Percentiles rank a stretch among this genome's conserved stretches.
These are phyloP conservation scores for Callipepla californica DNA, from an alignment of 2,113 vertebrate species.

Conservation along the genomic window DNA sequence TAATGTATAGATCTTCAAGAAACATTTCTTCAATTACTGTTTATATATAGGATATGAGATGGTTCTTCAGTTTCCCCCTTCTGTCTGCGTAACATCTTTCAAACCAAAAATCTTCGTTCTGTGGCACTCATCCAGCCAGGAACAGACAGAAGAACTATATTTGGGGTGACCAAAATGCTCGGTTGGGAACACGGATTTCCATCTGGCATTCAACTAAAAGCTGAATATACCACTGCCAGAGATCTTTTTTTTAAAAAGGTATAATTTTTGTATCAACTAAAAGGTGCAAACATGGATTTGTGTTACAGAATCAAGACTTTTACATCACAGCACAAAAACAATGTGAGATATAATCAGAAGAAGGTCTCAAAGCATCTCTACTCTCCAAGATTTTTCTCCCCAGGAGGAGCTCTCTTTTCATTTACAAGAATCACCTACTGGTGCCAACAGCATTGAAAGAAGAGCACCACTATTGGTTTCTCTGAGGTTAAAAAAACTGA, in stretches of 20 bases:
- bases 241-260: neutral
- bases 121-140: constrained; percentile 55
- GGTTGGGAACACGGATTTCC: constrained; percentile 57
- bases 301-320: constrained; percentile 44
- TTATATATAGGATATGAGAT: neutral
- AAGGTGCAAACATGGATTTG: constrained; percentile 5
- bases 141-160: constrained; percentile 65
- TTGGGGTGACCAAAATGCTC: constrained; percentile 64
- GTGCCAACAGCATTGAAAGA: neutral
- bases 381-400: neutral
- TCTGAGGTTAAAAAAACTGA: neutral
- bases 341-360: constrained; percentile 5
- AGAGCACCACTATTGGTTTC: neutral
- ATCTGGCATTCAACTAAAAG: constrained; percentile 58
- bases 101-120: constrained; percentile 49
- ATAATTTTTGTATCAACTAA: constrained; percentile 50
- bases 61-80: neutral
- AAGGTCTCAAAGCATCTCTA: constrained; percentile 22
- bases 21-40: neutral
- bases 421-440: neutral
- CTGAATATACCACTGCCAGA: constrained; percentile 43
- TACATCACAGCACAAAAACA: neutral
- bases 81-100: neutral
- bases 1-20: neutral
- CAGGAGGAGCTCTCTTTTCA: neutral